Percentiles rank a stretch among this genome's conserved stretches.
These are phyloP conservation scores for Mustela nigripes DNA, from an alignment of 2,113 vertebrate genomes.

Conservation along the genomic window DNA sequence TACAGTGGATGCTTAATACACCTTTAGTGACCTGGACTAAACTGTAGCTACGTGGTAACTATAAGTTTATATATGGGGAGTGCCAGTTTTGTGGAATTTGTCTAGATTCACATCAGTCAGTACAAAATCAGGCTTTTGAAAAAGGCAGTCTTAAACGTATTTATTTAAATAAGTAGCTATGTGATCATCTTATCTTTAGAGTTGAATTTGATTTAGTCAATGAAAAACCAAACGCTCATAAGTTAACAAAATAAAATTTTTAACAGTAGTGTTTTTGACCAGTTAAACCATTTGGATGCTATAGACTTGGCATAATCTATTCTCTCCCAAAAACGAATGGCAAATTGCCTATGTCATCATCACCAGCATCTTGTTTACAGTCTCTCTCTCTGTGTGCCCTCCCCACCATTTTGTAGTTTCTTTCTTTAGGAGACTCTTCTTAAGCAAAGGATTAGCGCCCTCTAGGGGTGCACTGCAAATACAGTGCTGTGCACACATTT, in stretches of 20 bases:
- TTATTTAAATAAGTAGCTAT: not conserved
- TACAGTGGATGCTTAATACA: not conserved
- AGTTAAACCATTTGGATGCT: not conserved
- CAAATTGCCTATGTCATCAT: not conserved
- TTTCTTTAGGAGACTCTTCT: not conserved
- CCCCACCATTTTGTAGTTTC: not conserved
- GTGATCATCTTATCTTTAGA: not conserved
- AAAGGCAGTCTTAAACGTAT: not conserved
- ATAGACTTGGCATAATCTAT: not conserved
- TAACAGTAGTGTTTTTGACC: not conserved
- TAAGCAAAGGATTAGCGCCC: conserved; percentile 21
- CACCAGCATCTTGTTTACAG: not conserved
- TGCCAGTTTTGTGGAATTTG: not conserved
- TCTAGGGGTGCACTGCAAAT: not conserved
- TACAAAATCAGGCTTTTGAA: not conserved
- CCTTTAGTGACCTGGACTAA: not conserved
- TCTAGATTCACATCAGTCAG: not conserved
- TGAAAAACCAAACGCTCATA: not conserved
- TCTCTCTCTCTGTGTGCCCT: not conserved
- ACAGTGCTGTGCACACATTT: not conserved
- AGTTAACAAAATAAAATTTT: not conserved
- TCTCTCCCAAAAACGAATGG: not conserved
- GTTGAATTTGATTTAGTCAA: not conserved
- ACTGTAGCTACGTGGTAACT: not conserved
- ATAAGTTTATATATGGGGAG: not conserved